A percentile compares a stretch with the other conserved stretches of the same genome.
Conservation (phyloP, 2,888 invertebrate species). For the Sipha maydis region DNA sequence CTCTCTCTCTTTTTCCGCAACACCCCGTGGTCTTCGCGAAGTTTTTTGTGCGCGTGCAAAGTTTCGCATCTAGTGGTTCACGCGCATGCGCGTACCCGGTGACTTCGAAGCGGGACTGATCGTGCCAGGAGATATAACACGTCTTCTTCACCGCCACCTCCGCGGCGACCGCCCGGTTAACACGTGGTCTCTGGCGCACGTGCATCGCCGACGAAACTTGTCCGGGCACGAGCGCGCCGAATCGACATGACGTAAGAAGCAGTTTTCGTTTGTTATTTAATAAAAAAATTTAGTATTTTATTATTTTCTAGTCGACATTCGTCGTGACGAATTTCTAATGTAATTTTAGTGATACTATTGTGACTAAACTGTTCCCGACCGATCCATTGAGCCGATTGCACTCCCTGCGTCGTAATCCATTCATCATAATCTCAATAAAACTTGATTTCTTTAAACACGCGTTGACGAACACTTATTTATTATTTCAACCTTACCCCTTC, state of each 20-base stretch:
- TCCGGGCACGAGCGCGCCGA: neutral
- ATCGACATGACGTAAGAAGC: neutral
- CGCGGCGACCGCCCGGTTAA: conserved; percentile 28
- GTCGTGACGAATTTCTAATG: too few relatives aligned
- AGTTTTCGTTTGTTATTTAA: too few relatives aligned
- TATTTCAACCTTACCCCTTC: too few relatives aligned
- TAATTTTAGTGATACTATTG: too few relatives aligned
- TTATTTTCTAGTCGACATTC: too few relatives aligned
- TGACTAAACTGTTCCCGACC: too few relatives aligned
- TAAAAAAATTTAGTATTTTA: too few relatives aligned
- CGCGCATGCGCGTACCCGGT: neutral
- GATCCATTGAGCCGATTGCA: too few relatives aligned
- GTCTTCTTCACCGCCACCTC: neutral
- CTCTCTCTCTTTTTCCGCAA: neutral
- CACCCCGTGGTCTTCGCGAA: neutral
- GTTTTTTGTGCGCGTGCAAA: neutral
- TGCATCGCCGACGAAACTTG: conserved; percentile 62
- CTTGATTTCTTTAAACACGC: too few relatives aligned
- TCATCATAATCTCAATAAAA: too few relatives aligned
- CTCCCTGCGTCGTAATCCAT: too few relatives aligned
- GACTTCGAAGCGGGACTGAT: neutral
- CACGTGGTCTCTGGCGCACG: conserved; percentile 48
- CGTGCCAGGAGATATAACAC: neutral
- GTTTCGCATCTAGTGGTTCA: neutral
- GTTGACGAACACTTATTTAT: too few relatives aligned